Evolutionary conservation across 2,113 vertebrate species (phyloP).

Genomic region (Colaptes auratus): DNA sequence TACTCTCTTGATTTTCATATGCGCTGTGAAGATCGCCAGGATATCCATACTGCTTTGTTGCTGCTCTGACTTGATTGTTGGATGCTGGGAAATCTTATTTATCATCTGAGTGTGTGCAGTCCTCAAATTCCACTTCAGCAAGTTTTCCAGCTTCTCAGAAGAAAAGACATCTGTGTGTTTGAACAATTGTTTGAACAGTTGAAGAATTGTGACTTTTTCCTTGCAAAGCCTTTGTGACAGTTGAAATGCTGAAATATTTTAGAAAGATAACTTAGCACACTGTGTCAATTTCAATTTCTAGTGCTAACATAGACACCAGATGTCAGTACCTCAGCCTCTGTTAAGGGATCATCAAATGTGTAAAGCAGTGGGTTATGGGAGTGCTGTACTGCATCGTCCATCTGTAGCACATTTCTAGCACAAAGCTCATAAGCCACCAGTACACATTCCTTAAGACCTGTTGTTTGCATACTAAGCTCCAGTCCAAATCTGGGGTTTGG

Average conservation of each 20-base stretch:
- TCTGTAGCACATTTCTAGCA: not conserved
- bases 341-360: not conserved
- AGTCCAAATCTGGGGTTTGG: not conserved
- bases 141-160: not conserved
- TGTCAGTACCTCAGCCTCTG: accelerated
- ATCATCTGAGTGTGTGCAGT: not conserved
- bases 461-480: not conserved
- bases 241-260: not conserved
- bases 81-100: not conserved
- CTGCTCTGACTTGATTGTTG: not conserved
- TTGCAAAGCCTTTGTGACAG: not conserved
- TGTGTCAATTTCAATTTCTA: not conserved
- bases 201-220: not conserved
- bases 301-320: not conserved
- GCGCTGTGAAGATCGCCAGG: not conserved
- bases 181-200: not conserved
- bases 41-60: not conserved
- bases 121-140: not conserved
- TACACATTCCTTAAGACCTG: not conserved
- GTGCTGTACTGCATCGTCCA: not conserved
- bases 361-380: not conserved
- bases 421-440: not conserved
- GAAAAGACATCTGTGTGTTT: not conserved
- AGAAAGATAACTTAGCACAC: not conserved
- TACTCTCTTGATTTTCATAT: not conserved